Base-by-base conservation (phyloP, 2,113 vertebrate genomes). In the Macrotus californicus region DNA sequence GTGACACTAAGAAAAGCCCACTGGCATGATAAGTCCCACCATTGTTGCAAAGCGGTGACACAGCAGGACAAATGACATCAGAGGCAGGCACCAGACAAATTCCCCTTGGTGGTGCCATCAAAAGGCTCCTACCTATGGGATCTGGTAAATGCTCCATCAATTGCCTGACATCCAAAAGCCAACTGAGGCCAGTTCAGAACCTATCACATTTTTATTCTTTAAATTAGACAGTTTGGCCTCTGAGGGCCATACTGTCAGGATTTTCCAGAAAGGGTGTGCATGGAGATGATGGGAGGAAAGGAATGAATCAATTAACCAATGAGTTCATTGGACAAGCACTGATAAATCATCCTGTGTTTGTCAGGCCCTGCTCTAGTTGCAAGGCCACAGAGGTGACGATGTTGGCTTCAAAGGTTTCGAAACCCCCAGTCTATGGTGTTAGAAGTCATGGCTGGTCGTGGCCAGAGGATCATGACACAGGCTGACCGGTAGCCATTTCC, bases 31-130 rank as follows among this genome's bases (percentile, higher is more conserved):
- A 18, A 48, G 15, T 34, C 70, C 86, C 56, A 2, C 39, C 46
- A 24, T 11, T 5, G 12, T 13, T 18, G 18, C 12, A 1, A 16
- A 22, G 70, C 1, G 0, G 21, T 16, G 77, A 52, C 19, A 7
- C 15, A 7, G 24, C n/a, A 19, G 6, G 46, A 15, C 46, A n/a
- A 18, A 2, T 1, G 26, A 14, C 59, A 34, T 18, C 24, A 1
- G 48, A 6, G 16, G 16, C 36, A 18, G 69, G 48, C 46, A 36
- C 13, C 41, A 2, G 75, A 84, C 34, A 66, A 67, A 79, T 10
- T 0, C 0, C 0, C 52, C 31, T 31, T 16, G 24, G 7, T 9
- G 43, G 13, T 89, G 19, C 36, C 52, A 29, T 70, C 77, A 50
- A 54, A 79, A 66, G 36, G 16, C 16, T 59, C 75, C 10, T n/a